phyloP scores from a whole-genome alignment of 2,113 vertebrate species.

The Capricornis sumatraensis region DNA sequence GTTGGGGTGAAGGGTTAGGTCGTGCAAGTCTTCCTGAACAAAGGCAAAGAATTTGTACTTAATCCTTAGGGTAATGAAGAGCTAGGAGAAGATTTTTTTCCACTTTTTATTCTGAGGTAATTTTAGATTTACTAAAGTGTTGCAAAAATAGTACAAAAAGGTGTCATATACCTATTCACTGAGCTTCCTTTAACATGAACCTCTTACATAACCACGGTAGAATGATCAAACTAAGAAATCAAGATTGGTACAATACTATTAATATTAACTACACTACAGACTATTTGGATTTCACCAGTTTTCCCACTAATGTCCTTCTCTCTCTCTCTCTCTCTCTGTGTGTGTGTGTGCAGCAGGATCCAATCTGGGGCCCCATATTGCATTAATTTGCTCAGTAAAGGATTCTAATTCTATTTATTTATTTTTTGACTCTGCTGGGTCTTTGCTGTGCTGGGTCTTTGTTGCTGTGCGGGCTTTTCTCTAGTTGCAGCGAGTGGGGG shows the following conservation, averaged over 20 bases:
- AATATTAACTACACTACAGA: background rate
- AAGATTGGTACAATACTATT: background rate
- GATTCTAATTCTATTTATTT: background rate
- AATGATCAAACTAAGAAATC: constrained; percentile 23
- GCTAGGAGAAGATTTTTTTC: background rate
- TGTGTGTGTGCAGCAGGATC: background rate
- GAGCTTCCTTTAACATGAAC: background rate
- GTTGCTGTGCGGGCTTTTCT: background rate
- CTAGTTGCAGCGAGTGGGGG: background rate
- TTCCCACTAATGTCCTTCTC: background rate
- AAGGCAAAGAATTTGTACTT: background rate
- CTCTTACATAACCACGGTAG: background rate
- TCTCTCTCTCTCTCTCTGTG: no score
- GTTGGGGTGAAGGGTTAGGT: background rate
- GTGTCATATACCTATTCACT: background rate
- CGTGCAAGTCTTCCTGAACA: background rate
- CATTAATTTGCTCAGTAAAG: background rate
- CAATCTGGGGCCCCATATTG: background rate
- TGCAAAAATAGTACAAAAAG: background rate
- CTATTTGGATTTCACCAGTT: background rate
- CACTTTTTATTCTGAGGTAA: background rate
- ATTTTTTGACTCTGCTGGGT: background rate
- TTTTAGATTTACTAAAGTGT: background rate
- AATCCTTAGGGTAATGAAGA: background rate
- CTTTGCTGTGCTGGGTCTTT: background rate